Percentiles rank a stretch among this genome's conserved stretches.
Conservation (phyloP, 64 coral and sea anemone species). For the Platygyra sinensis region DNA sequence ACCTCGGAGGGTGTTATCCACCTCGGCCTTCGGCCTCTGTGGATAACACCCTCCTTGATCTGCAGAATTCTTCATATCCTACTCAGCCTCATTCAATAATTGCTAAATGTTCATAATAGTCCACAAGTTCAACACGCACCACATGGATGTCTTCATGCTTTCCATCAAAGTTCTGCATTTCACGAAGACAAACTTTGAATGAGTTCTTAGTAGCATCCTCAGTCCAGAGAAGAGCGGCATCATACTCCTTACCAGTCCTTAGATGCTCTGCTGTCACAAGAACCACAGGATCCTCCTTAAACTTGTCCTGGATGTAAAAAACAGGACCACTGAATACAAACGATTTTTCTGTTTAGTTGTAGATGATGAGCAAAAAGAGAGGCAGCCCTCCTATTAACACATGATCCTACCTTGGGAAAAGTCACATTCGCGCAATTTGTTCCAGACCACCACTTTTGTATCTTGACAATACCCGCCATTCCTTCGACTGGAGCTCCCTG, state of each 20-base stretch:
- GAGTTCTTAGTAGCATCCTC: slow-evolving; percentile 41
- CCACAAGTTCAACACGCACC: background rate
- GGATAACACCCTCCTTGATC: too few species aligned
- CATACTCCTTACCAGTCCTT: slow-evolving; percentile 9
- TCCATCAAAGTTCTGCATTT: slow-evolving; percentile 67
- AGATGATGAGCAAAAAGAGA: too few species aligned
- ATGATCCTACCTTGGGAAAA: slow-evolving; percentile 33
- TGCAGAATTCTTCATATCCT: too few species aligned
- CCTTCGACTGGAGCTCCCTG: slow-evolving; percentile 39
- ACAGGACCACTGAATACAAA: too few species aligned
- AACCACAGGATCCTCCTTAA: slow-evolving; percentile 11
- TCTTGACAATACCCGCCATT: slow-evolving; percentile 51
- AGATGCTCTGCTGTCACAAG: slow-evolving; percentile 46
- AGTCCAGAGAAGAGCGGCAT: slow-evolving; percentile 42
- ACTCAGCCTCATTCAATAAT: too few species aligned
- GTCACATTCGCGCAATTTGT: slow-evolving; percentile 51
- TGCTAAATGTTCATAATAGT: background rate
- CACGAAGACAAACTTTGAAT: slow-evolving; percentile 52
- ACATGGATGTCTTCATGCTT: slow-evolving; percentile 51
- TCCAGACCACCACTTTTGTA: slow-evolving; percentile 59
- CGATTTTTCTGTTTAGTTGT: too few species aligned
- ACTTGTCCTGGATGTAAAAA: too few species aligned
- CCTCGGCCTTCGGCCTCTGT: too few species aligned
- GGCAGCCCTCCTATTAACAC: too few species aligned
- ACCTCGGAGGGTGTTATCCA: too few species aligned